Evolutionary conservation across 2,797 vertebrate genomes (phyloP).

Genomic region (Carduelis carduelis): DNA sequence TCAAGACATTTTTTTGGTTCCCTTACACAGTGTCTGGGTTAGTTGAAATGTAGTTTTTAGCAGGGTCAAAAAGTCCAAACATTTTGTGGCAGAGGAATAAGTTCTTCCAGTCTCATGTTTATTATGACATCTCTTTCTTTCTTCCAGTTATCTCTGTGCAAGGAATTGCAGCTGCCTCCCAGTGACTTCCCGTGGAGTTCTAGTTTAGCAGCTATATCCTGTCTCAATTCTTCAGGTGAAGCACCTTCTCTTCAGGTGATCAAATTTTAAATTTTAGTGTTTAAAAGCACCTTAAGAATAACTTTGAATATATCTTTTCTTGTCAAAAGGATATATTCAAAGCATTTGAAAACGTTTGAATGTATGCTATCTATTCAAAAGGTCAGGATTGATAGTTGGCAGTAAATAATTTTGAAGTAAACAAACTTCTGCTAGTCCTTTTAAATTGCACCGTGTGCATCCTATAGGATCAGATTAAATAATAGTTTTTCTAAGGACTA

Average conservation of each 20-base stretch:
- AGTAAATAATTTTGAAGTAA: background rate
- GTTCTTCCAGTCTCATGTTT: background rate
- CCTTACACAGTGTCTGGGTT: background rate
- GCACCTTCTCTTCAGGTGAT: slow-evolving; percentile 79
- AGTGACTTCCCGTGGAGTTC: slow-evolving; percentile 83
- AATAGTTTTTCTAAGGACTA: background rate
- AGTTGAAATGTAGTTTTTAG: background rate
- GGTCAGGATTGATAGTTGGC: background rate
- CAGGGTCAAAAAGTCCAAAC: background rate
- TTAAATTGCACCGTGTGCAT: background rate
- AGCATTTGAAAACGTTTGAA: background rate
- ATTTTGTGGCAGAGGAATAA: background rate
- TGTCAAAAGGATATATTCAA: background rate
- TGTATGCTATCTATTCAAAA: background rate
- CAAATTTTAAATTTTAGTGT: background rate
- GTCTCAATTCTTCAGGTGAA: slow-evolving; percentile 72
- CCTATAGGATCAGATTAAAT: background rate
- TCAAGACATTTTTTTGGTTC: background rate
- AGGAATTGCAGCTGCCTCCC: slow-evolving; percentile 89
- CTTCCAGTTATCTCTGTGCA: slow-evolving; percentile 88
- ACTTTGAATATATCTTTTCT: background rate
- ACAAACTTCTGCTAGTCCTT: background rate
- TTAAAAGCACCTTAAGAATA: background rate
- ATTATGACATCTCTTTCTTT: background rate
- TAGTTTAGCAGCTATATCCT: slow-evolving; percentile 84